phyloP scores from a whole-genome alignment of 2,797 vertebrate species.

The Myotis myotis region DNA sequence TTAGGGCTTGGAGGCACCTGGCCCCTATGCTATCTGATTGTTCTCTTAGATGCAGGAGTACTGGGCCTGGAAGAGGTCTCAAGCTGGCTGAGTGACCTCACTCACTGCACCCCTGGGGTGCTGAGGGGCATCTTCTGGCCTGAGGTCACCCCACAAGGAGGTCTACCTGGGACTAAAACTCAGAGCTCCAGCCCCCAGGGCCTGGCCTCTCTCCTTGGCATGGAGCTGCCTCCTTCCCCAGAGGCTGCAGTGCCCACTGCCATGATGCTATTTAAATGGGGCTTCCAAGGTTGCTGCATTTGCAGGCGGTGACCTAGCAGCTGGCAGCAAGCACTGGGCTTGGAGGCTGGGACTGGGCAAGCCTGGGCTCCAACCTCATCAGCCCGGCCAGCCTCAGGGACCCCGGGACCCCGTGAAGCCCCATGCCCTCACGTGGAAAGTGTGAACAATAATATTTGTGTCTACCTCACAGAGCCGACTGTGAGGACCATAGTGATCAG shows the following conservation, averaged over 20 bases:
- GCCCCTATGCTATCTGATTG: not conserved
- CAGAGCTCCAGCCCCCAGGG: not conserved
- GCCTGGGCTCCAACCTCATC: not conserved
- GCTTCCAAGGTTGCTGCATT: not conserved
- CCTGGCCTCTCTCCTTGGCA: not conserved
- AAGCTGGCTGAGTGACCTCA: not conserved
- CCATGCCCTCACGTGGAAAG: not conserved
- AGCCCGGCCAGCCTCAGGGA: not conserved
- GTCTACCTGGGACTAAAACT: not conserved
- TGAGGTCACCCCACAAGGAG: not conserved
- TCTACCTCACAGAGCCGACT: not conserved
- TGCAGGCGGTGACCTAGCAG: not conserved
- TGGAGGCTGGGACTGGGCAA: not conserved
- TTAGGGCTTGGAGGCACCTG: not conserved
- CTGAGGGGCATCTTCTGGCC: not conserved
- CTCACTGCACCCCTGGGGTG: not conserved
- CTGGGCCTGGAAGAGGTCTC: not conserved
- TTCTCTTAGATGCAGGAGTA: not conserved
- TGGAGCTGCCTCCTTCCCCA: not conserved
- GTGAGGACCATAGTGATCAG: not conserved
- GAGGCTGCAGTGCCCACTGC: too few relatives aligned
- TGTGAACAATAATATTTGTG: not conserved
- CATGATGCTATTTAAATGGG: not conserved
- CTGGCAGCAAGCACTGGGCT: not conserved
- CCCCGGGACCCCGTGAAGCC: not conserved